phyloP scores from a whole-genome alignment of 2,888 invertebrate species.

The Deilephila porcellus region DNA sequence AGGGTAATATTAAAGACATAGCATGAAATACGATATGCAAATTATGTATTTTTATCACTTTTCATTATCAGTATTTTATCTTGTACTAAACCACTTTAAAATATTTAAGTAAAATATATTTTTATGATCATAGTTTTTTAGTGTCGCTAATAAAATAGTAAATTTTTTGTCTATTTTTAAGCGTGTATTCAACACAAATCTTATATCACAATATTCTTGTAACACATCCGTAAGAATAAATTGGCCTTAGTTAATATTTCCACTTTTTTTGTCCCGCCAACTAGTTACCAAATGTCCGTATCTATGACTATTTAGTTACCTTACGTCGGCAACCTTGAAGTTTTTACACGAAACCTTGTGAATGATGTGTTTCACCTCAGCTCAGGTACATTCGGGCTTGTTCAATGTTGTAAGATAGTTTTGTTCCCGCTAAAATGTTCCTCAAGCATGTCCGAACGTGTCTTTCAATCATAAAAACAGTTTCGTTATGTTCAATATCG shows the following conservation, averaged over 20 bases:
- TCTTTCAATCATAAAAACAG: neutral
- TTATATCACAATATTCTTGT: neutral
- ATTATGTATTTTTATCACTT: too few species aligned
- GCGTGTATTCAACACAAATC: too few species aligned
- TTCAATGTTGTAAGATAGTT: neutral
- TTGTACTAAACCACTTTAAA: too few species aligned
- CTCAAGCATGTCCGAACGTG: neutral
- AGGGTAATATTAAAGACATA: too few species aligned
- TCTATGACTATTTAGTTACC: constrained; percentile 30
- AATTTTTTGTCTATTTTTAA: too few species aligned
- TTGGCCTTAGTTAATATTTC: constrained; percentile 24
- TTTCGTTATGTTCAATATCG: neutral
- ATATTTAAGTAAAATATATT: too few species aligned
- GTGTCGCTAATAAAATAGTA: too few species aligned
- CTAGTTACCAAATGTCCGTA: constrained; percentile 18
- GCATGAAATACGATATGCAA: too few species aligned
- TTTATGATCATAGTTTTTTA: too few species aligned
- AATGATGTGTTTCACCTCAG: constrained; percentile 2
- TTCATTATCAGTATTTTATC: too few species aligned
- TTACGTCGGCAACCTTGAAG: constrained; percentile 39
- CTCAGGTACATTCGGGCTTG: constrained; percentile 7
- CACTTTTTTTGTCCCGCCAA: constrained; percentile 13
- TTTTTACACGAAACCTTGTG: neutral
- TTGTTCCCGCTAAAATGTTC: neutral
- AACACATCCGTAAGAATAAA: constrained; percentile 24